Percentiles rank a stretch among this genome's conserved stretches.
These are phyloP conservation scores for Rhipidura dahli DNA, from an alignment of 2,113 vertebrate species.

Conservation along the genomic window DNA sequence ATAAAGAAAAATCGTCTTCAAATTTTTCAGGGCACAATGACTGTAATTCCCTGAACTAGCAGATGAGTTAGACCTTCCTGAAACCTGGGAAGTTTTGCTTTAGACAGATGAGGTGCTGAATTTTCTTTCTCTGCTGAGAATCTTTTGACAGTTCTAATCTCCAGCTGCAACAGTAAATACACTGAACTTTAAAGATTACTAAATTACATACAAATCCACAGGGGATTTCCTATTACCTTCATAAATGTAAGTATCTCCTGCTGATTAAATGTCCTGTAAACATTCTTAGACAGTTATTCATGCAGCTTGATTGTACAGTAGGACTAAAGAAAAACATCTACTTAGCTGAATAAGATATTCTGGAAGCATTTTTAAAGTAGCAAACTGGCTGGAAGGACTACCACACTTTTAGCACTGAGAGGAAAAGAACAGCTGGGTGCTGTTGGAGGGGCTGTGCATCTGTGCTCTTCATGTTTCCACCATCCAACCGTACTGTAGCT, in stretches of 20 bases:
- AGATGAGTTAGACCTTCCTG: background rate
- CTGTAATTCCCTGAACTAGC: background rate
- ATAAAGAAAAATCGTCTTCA: background rate
- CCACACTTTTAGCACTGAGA: background rate
- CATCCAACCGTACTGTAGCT: background rate
- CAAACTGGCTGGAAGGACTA: background rate
- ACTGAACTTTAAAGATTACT: background rate
- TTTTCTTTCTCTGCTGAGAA: background rate
- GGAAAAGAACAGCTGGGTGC: background rate
- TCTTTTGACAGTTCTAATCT: background rate
- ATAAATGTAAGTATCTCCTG: conserved; percentile 21
- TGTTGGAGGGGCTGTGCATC: background rate
- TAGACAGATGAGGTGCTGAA: background rate
- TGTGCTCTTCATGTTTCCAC: background rate
- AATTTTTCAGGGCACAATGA: background rate
- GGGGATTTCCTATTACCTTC: conserved; percentile 25
- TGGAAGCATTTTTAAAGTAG: background rate
- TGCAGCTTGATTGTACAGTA: background rate
- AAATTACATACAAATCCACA: conserved; percentile 18
- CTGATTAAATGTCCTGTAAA: conserved; percentile 28
- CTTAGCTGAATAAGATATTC: background rate
- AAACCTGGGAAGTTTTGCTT: background rate
- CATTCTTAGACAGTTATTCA: conserved; percentile 41
- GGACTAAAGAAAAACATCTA: background rate
- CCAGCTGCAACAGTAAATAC: conserved; percentile 26